phyloP scores from a whole-genome alignment of 2,113 vertebrate genomes.

The Oenanthe oenanthe region DNA sequence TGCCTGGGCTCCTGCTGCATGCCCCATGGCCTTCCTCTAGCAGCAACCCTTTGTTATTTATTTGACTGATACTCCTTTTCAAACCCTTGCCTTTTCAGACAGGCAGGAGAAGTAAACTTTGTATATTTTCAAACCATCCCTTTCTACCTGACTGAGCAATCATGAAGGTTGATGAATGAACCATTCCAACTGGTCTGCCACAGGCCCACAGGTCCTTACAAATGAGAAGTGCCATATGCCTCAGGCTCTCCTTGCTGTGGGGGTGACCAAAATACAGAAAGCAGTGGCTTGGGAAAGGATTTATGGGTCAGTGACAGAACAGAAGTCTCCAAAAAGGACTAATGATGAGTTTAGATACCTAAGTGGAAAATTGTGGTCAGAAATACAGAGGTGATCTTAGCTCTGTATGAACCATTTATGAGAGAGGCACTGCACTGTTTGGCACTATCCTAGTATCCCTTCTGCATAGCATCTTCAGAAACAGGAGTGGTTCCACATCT shows the following conservation, averaged over 20 bases:
- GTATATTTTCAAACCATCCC: not conserved
- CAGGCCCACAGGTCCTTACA: rapidly evolving
- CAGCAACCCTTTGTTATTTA: not conserved
- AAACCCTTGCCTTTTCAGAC: not conserved
- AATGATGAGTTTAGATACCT: not conserved
- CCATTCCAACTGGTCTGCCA: not conserved
- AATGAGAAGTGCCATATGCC: rapidly evolving
- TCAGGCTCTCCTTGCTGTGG: not conserved
- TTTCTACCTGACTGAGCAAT: not conserved
- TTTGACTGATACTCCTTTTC: not conserved
- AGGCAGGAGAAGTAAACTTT: not conserved
- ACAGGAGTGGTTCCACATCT: not conserved
- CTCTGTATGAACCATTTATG: not conserved
- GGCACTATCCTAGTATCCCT: not conserved
- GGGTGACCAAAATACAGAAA: not conserved
- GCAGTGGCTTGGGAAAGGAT: not conserved
- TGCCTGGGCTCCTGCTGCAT: not conserved
- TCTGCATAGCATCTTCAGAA: not conserved
- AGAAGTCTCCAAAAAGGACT: not conserved
- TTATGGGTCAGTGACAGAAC: not conserved
- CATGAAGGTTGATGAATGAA: not conserved
- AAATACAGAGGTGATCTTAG: not conserved
- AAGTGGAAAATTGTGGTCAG: not conserved
- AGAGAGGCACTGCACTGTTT: not conserved
- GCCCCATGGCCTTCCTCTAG: not conserved